Base-by-base conservation (phyloP, 2,113 vertebrate genomes). In the Brachirus orientalis region DNA sequence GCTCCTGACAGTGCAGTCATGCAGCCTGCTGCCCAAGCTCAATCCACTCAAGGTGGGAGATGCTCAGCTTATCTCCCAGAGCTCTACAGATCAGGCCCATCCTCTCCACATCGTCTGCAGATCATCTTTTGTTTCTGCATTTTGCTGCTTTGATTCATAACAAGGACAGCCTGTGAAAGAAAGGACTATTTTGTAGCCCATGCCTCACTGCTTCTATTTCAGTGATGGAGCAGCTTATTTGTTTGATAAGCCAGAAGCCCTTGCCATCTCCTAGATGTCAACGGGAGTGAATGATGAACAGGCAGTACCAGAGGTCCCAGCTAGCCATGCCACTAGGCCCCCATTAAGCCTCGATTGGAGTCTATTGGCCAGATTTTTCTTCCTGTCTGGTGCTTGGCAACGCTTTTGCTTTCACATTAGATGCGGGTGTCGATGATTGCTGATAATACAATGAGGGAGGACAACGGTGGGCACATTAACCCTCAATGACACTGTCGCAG, bases 141-240 rank as follows among this genome's bases (percentile, higher is more conserved):
- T 43, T 37, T 45, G 17, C 56, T n/a, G 56, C 59, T 60, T 60
- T 68, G 70, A 81, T 63, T 71, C 75, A 64, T 48, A 82, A 74
- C 75, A 63, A 75, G 69, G 59, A 44, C 70, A 28, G 38, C 37
- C 45, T 41, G 44, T 36, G 58, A 56, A 51, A 50, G 79, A 79
- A 76, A 75, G 79, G 69, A 83, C 59, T 73, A 66, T 64, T 74
- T 70, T 73, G 62, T 57, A 60, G 77, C 63, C 61, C 65, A n/a
- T 74, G 59, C 63, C 46, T 57, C 38, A 2, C 75, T 18, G 48
- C 77, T 80, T 76, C 74, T 55, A 63, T 77, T 70, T 35, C 73
- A 65, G 70, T 61, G 79, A 83, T 69, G 73, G 68, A 88, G 77
- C 63, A 55, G 75, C 82, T 90, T 80, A 89, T 89, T 84, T 84